These are phyloP conservation scores for Scaptomyza pallida DNA, from an alignment of 1,140 invertebrate species.

Conservation along the genomic window DNA sequence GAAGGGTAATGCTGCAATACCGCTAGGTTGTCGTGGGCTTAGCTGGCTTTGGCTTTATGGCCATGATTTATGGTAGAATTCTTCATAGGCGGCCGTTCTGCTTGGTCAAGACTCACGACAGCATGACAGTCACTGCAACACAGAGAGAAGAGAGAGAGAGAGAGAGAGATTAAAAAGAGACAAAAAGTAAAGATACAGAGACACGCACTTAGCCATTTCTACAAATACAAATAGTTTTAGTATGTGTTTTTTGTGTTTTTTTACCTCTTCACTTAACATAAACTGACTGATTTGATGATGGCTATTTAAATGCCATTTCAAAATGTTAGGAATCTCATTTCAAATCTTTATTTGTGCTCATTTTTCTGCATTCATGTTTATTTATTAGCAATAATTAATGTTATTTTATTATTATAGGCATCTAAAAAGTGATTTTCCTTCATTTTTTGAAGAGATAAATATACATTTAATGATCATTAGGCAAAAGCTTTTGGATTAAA, in stretches of 20 bases:
- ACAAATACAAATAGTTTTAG: constrained; percentile 45
- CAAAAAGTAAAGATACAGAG: constrained; percentile 54
- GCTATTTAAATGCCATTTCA: constrained; percentile 69
- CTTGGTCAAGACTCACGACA: constrained; percentile 61
- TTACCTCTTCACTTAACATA: constrained; percentile 67
- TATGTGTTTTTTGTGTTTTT: constrained; percentile 61
- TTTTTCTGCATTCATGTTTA: constrained; percentile 27
- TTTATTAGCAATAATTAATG: constrained; percentile 26
- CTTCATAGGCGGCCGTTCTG: constrained; percentile 82
- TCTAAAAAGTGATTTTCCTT: too few relatives aligned
- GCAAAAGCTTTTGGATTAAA: background rate
- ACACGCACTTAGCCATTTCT: constrained; percentile 9
- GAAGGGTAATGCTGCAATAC: constrained; percentile 1
- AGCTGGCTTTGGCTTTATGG: constrained; percentile 55
- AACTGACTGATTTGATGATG: constrained; percentile 77
- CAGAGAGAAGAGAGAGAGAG: constrained; percentile 3
- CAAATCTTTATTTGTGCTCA: constrained; percentile 9
- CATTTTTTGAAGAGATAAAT: too few relatives aligned
- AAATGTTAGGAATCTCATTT: constrained; percentile 42
- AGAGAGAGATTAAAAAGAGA: constrained; percentile 25
- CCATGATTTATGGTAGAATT: constrained; percentile 79
- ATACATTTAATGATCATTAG: background rate
- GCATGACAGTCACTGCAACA: constrained; percentile 59
- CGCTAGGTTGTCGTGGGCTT: constrained; percentile 30
- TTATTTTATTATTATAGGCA: constrained; percentile 14